Base-by-base conservation (phyloP, 2,888 invertebrate genomes). In the Pardosa pseudoannulata region DNA sequence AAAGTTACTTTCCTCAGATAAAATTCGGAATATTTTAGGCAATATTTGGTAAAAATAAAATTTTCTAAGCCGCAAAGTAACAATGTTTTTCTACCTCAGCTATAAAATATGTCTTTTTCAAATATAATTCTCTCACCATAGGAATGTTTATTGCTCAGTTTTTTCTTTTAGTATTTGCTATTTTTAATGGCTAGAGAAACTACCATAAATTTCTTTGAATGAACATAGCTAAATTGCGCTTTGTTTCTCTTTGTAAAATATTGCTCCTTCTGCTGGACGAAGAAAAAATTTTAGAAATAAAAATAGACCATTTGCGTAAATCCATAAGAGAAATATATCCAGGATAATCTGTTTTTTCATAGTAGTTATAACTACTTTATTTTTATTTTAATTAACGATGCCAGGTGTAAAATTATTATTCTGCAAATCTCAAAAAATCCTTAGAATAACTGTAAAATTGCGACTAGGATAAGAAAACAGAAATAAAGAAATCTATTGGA, bases 61-160 rank as follows among this genome's bases (percentile, higher is more conserved):
- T 65, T 13, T 65, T 19, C 65, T 13, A 16, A 16, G n/a, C 28
- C 29, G n/a, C 29, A 11, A 65, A 65, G n/a, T 31, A 65, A 11
- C 65, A n/a, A 62, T 27, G 11, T 27, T 27, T 62, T 62, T 19
- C 23, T 23, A 19, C 23, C 28, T 19, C 23, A 13, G 11, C 62
- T n/a, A 74, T 74, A 74, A 74, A 74, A 39, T 74, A 74, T 74
- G 36, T 62, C 31, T 74, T 56, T 39, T 74, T 75, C 65, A 65
- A 65, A 75, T 75, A 75, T 65, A 65, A 75, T 75, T 39, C 65
- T 5, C 75, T 11, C 9, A 28, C 32, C 23, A 27, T 50, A 41
- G 46, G 6, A 28, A 79, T 36, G 27, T 67, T 79, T 79, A 62
- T 79, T 70, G 29, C 56, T 39, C 19, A 19, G 13, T 3, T 27